These are phyloP conservation scores for Drosophila neocordata DNA, from an alignment of 1,140 invertebrate species.

Conservation along the genomic window DNA sequence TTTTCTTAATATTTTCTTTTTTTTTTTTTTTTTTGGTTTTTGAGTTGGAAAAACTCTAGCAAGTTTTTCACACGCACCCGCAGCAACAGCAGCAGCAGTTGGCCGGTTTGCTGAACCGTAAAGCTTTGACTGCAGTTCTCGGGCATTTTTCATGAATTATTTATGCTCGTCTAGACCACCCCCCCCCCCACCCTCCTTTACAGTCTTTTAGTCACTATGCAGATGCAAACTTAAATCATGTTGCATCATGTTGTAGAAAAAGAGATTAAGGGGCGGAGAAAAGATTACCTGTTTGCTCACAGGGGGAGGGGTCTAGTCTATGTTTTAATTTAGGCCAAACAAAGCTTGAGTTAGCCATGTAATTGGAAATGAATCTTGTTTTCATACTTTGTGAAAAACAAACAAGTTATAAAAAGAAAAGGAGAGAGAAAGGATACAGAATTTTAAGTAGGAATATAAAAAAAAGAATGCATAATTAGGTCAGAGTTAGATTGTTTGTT, in stretches of 20 bases:
- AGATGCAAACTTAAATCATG: constrained; percentile 24
- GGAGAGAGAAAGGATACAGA: neutral
- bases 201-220: neutral
- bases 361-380: neutral
- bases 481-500: too few species aligned
- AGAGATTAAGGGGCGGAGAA: neutral
- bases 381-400: neutral
- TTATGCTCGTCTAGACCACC: neutral
- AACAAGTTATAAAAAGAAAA: neutral
- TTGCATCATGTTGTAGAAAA: neutral
- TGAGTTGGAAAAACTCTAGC: constrained; percentile 3
- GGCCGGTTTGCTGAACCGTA: constrained; percentile 40
- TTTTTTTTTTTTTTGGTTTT: neutral
- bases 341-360: neutral
- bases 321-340: constrained; percentile 22
- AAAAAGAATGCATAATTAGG: neutral
- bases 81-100: constrained; percentile 15
- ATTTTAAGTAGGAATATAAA: neutral
- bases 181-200: neutral
- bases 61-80: constrained; percentile 3
- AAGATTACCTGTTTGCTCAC: neutral
- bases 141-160: constrained; percentile 10
- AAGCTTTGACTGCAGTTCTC: constrained; percentile 20
- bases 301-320: too few species aligned
- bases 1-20: constrained; percentile 22